Base-by-base conservation (phyloP, 1,140 invertebrate species). In the Cephus cinctus region DNA sequence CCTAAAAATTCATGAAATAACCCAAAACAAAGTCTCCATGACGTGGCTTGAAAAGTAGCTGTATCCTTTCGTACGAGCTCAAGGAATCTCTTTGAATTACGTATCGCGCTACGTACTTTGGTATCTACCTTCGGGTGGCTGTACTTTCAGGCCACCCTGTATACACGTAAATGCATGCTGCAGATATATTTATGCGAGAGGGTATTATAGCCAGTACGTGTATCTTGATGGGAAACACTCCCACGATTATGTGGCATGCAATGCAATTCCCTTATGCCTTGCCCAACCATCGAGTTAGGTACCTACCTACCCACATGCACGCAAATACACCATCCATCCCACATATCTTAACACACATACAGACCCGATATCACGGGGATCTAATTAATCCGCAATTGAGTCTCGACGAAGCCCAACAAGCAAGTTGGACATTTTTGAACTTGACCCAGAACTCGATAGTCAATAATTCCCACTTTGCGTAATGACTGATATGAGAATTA, bases 151-250 rank as follows among this genome's bases (percentile, higher is more conserved):
- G 51, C 57, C 69, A 66, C 63, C 69, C 67, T 50, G 59, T 68
- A 65, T 44, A 49, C 55, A 43, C 32, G 61, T 65, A 62, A 63
- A 65, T 59, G 54, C 54, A 59, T 56, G 59, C 51, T 47, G 58
- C 55, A 55, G 61, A 69, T 71, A 69, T 69, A 69, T 70, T 71
- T 62, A 65, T 63, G 63, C 65, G 50, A 55, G 57, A 62, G 57
- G 62, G 64, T 62, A 71, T 70, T 71, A 70, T 65, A 50, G 61
- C 54, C 59, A 67, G 56, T 61, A 69, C 62, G 68, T 66, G 65
- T 71, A 69, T 70, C 69, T 73, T 67, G 67, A 73, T 71, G 70
- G 61, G 66, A 70, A 73, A 73, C 70, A 69, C 69, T 71, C 70
- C 67, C 69, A 70, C 69, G 70, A 70, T 73, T 71, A 69, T 65